These are phyloP conservation scores for Ammospiza nelsoni DNA, from an alignment of 2,113 vertebrate genomes.

Conservation along the genomic window DNA sequence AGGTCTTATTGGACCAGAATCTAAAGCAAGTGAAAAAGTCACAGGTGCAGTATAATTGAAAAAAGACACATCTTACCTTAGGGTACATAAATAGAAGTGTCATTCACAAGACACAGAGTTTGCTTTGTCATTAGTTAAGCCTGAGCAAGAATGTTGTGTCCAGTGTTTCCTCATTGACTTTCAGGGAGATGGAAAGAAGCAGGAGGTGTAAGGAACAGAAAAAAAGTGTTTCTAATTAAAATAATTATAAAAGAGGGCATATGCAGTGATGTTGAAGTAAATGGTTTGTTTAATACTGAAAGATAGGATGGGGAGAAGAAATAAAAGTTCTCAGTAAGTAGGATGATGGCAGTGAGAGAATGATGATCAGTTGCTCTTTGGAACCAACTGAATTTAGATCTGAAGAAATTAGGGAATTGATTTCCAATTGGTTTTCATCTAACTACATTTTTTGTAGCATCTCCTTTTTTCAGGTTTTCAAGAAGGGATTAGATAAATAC, in stretches of 20 bases:
- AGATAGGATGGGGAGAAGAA: background rate
- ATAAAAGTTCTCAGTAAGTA: background rate
- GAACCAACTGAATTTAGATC: background rate
- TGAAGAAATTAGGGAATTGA: background rate
- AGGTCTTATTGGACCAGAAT: background rate
- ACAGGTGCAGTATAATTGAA: background rate
- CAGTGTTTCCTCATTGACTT: background rate
- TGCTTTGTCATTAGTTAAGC: background rate
- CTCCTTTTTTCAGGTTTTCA: background rate
- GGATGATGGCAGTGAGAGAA: background rate
- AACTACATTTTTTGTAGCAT: background rate
- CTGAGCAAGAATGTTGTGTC: background rate
- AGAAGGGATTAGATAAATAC: background rate
- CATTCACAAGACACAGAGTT: background rate
- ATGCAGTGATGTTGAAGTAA: rapidly evolving
- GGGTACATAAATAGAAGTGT: background rate
- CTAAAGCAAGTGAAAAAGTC: background rate
- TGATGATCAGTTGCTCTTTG: background rate
- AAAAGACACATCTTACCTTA: background rate
- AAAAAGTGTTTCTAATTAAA: slow-evolving; percentile 8
- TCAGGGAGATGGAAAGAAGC: background rate
- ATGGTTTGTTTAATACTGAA: background rate
- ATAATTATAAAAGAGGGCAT: background rate
- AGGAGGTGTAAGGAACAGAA: background rate
- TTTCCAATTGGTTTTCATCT: background rate